Evolutionary conservation across 2,797 vertebrate genomes (phyloP).

Genomic region (Geotrypetes seraphini): DNA sequence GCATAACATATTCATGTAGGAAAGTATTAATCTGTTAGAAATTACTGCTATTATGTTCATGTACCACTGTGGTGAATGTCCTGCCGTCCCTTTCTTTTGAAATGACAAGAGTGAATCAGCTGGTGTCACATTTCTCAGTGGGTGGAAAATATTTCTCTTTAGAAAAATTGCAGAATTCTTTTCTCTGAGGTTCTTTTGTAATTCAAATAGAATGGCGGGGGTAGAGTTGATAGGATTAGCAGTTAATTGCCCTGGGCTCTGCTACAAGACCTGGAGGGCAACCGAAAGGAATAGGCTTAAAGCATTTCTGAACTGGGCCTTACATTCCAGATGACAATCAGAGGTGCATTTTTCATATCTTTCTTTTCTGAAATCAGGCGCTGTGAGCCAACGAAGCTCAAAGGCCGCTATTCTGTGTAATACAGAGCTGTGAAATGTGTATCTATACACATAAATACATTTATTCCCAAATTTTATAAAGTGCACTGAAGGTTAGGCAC

Average conservation of each 20-base stretch:
- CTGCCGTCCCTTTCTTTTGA: background rate
- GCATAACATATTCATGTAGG: background rate
- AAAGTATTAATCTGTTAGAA: background rate
- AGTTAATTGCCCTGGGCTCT: conserved; percentile 3
- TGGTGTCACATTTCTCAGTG: conserved; percentile 2
- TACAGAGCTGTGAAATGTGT: too few relatives aligned
- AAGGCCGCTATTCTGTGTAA: too few relatives aligned
- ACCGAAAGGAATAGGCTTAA: background rate
- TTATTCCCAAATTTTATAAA: too few relatives aligned
- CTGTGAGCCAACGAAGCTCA: too few relatives aligned
- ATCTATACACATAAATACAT: too few relatives aligned
- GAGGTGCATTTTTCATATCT: too few relatives aligned
- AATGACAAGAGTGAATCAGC: background rate
- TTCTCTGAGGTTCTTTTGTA: background rate
- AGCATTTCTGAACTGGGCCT: too few relatives aligned
- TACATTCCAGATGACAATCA: too few relatives aligned
- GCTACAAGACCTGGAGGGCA: background rate
- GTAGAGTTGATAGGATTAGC: background rate
- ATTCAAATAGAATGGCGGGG: background rate
- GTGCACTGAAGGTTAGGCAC: too few relatives aligned
- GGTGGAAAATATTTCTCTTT: background rate
- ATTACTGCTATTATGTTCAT: background rate
- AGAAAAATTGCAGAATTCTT: background rate
- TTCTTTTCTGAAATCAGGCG: too few relatives aligned
- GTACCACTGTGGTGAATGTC: background rate